Percentiles rank a stretch among this genome's conserved stretches.
These are phyloP conservation scores for Balanococcus diminutus DNA, from an alignment of 2,888 invertebrate genomes.

Conservation along the genomic window DNA sequence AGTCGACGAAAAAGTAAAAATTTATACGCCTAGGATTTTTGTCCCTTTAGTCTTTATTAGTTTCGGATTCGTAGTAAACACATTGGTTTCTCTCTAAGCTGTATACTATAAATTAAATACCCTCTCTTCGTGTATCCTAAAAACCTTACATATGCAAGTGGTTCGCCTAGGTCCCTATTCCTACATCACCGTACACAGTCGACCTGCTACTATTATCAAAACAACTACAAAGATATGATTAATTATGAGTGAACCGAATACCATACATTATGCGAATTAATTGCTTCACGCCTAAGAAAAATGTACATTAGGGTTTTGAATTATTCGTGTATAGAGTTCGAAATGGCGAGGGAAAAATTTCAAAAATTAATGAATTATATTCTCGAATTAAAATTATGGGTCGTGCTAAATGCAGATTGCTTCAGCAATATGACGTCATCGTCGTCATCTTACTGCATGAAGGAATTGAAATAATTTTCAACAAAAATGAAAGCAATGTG, in stretches of 20 bases:
- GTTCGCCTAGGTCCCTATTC: background rate
- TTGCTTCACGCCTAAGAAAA: background rate
- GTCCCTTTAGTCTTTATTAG: slow-evolving; percentile 26
- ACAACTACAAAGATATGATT: slow-evolving; percentile 12
- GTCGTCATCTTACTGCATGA: no score
- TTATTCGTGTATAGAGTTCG: background rate
- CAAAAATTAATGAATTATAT: background rate
- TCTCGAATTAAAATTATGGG: background rate
- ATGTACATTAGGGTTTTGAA: background rate
- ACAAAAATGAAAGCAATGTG: no score
- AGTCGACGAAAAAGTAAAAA: slow-evolving; percentile 8
- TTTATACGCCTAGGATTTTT: slow-evolving; percentile 33
- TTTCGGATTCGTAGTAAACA: slow-evolving; percentile 25
- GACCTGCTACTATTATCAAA: background rate
- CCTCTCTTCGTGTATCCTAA: background rate
- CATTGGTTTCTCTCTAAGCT: background rate
- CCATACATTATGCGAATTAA: slow-evolving; percentile 9
- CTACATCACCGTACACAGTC: background rate
- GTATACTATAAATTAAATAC: slow-evolving; percentile 3
- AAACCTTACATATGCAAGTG: background rate
- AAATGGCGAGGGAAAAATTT: background rate
- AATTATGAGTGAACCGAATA: background rate
- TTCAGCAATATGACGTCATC: no score
- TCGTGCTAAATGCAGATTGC: no score
- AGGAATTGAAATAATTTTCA: no score